phyloP scores from a whole-genome alignment of 2,113 vertebrate genomes.

The Tragelaphus scriptus region DNA sequence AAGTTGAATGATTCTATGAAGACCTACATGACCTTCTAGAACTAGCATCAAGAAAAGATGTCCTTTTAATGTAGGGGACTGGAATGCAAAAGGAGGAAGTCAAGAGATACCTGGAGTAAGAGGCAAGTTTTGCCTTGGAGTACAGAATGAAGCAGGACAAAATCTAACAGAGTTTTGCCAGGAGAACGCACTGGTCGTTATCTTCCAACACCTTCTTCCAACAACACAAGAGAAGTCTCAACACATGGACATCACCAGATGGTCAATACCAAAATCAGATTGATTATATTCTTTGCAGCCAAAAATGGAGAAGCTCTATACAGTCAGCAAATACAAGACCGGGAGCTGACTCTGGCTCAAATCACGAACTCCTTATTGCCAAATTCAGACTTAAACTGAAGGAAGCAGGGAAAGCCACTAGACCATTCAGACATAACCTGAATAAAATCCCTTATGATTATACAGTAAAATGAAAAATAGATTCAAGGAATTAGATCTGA shows the following conservation, averaged over 20 bases:
- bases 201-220: neutral
- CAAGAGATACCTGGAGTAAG: neutral
- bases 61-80: neutral
- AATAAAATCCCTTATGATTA: neutral
- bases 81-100: neutral
- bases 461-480: neutral
- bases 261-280: neutral
- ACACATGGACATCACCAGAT: neutral
- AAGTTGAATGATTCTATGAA: neutral
- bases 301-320: neutral
- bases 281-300: neutral
- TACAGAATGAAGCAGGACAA: neutral
- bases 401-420: neutral
- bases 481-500: neutral
- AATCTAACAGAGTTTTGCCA: neutral
- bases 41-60: neutral
- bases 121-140: neutral
- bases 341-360: neutral
- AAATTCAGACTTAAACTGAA: neutral
- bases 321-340: neutral
- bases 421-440: neutral
- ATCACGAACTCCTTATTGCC: neutral
- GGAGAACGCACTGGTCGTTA: neutral
- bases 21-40: neutral
- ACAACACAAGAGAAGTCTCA: neutral